These are phyloP conservation scores for Helarctos malayanus DNA, from an alignment of 2,797 vertebrate genomes.

Conservation along the genomic window DNA sequence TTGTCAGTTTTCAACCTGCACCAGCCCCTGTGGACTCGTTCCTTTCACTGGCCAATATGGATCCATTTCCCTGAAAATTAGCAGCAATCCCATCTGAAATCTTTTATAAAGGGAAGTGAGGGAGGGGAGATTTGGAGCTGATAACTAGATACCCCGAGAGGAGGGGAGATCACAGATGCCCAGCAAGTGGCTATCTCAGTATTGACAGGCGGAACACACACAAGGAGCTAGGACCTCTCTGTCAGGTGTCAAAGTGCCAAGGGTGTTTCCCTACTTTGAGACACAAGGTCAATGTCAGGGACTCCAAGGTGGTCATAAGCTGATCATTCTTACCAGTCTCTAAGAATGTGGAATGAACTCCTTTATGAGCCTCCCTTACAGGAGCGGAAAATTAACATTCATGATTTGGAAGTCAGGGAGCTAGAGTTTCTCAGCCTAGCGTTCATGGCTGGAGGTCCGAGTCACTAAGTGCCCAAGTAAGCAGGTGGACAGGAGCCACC, in stretches of 20 bases:
- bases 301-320: fast-evolving
- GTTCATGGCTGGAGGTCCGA: neutral
- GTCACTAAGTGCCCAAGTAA: fast-evolving
- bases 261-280: neutral
- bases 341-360: neutral
- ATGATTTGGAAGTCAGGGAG: neutral
- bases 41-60: neutral
- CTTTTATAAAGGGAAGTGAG: neutral
- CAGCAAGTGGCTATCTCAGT: neutral
- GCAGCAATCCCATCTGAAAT: neutral
- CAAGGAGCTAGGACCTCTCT: neutral
- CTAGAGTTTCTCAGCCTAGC: fast-evolving
- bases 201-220: too few relatives aligned
- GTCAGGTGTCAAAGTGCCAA: neutral
- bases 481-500: neutral
- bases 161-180: neutral
- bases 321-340: neutral
- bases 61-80: neutral
- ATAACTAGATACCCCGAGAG: neutral
- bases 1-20: too few relatives aligned
- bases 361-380: neutral
- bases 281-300: neutral
- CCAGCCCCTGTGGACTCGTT: neutral
- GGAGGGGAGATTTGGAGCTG: neutral
- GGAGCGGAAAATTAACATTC: too few relatives aligned